phyloP scores from a whole-genome alignment of 2,797 vertebrate species.

The Coendou prehensilis region DNA sequence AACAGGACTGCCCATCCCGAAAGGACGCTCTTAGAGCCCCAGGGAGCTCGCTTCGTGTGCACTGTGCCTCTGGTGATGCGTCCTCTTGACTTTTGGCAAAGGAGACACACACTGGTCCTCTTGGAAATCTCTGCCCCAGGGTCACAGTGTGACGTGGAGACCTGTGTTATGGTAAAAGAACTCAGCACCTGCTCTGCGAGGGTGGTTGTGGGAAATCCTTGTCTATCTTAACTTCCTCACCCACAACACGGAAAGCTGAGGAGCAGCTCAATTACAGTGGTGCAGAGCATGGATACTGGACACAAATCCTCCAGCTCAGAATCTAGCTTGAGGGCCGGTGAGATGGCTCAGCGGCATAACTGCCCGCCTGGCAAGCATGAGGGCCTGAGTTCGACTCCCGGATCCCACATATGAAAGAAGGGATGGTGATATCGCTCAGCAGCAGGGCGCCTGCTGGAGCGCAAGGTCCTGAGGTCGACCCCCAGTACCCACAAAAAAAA shows the following conservation, averaged over 20 bases:
- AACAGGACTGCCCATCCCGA: neutral
- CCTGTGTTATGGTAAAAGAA: neutral
- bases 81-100: neutral
- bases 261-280: neutral
- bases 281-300: neutral
- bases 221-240: conserved; percentile 12
- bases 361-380: too few relatives aligned
- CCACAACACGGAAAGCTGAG: neutral
- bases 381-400: too few relatives aligned
- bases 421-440: too few relatives aligned
- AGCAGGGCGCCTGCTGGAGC: too few relatives aligned
- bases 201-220: neutral
- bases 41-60: neutral
- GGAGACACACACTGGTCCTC: neutral
- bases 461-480: too few relatives aligned
- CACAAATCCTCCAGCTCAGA: neutral
- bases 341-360: too few relatives aligned
- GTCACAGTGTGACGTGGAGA: conserved; percentile 6
- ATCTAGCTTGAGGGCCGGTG: neutral
- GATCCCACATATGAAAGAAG: too few relatives aligned
- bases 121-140: conserved; percentile 26
- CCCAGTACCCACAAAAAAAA: too few relatives aligned
- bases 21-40: neutral
- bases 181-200: neutral
- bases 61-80: neutral